Evolutionary conservation across 2,113 vertebrate genomes (phyloP), one percentile per base, ranked within the genome.

Genomic region (Zosterops lateralis): DNA sequence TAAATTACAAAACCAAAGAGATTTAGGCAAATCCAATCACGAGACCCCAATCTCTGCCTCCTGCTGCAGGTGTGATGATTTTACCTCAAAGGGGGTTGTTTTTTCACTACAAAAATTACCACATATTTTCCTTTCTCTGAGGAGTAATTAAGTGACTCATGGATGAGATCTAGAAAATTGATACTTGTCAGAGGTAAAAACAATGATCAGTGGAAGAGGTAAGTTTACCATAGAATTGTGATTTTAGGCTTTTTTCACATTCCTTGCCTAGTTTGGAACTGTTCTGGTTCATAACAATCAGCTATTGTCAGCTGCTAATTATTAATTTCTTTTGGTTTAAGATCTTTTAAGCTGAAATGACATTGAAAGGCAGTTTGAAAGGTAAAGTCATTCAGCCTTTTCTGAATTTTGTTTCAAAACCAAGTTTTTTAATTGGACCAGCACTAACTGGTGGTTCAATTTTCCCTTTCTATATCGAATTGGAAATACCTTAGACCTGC

Each of bases 131-230:
- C 89, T 95, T 89, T 89, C 87, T 80, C 71, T 61, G 75, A 91
- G 71, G 84, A 89, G 79, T 96, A 92, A 97, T 96, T 96, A 96
- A 90, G 70, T 95, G 94, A 96, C 91, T 95, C 93, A 93, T 6
- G 8, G 89, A 93, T 90, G 91, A 96, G 84, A 94, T 85, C 45
- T 68, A 80, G 91, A 96, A 96, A 97, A 96, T 95, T 75, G 68
- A 97, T 94, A 89, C 82, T 96, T 95, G 94, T 95, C 95, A 95
- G 81, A 87, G 66, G 88, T 90, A 93, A 94, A 95, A 95, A 95
- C 84, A 96, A 94, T 76, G 84, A 94, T 88, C 76, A 42, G 25
- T 53, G 56, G 29, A 95, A 95, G 53, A 90, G 78, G 85, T 50
- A 72, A 87, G 72, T 92, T 94, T 88, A 88, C 75, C 3, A 10